These are phyloP conservation scores for Caerostris darwini DNA, from an alignment of 1,140 invertebrate species.

Conservation along the genomic window DNA sequence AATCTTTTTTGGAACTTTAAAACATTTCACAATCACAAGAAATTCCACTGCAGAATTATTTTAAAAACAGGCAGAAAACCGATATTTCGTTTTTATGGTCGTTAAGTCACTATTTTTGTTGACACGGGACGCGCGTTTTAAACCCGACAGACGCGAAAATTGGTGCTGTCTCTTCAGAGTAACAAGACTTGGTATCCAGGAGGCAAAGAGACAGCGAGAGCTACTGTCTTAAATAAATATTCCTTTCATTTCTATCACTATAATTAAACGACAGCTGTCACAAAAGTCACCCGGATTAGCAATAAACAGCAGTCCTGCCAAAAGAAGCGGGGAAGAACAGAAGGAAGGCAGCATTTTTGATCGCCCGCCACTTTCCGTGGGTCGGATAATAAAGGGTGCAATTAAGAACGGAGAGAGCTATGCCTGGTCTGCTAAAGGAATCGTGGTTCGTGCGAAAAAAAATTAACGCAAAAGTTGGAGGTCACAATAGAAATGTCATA, in stretches of 20 bases:
- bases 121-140: neutral
- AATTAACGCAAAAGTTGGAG: neutral
- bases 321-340: constrained; percentile 29
- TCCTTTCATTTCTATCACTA: constrained; percentile 44
- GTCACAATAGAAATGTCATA: neutral
- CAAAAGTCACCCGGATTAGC: constrained; percentile 56
- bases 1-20: no score
- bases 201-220: neutral
- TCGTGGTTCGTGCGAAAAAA: neutral
- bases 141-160: neutral
- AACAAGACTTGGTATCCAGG: neutral
- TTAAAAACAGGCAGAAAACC: neutral
- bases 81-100: neutral
- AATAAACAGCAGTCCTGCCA: constrained; percentile 49
- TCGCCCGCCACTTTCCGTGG: neutral
- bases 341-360: constrained; percentile 43
- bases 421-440: neutral
- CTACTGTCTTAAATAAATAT: constrained; percentile 27
- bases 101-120: neutral
- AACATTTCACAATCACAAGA: no score
- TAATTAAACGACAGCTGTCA: constrained; percentile 50
- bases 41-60: neutral
- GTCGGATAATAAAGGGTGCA: constrained; percentile 5
- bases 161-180: neutral
- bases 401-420: neutral